Conservation (phyloP, 2,113 vertebrate genomes). For the Melanostigma gelatinosum region DNA sequence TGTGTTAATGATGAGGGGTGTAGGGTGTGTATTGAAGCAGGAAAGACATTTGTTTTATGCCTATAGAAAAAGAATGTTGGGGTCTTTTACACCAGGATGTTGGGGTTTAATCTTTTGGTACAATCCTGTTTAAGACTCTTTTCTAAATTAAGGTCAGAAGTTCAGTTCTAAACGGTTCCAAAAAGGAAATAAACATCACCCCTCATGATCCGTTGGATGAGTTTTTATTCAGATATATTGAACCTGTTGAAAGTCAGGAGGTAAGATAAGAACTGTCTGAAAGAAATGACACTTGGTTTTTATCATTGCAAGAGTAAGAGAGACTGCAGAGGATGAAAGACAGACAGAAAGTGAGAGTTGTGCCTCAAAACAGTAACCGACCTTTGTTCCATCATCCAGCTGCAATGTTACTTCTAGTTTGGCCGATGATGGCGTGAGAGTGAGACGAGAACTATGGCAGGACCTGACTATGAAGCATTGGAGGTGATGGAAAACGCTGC, state of each 20-base stretch:
- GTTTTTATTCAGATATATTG: not conserved
- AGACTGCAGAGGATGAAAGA: not conserved
- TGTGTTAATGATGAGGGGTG: not conserved
- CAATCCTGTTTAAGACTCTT: slow-evolving; percentile 4
- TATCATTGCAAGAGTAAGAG: not conserved
- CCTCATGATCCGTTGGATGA: not conserved
- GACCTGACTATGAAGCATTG: slow-evolving; percentile 45
- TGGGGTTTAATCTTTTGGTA: slow-evolving; percentile 11
- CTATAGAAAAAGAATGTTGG: too few species aligned
- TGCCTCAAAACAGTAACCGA: slow-evolving; percentile 18
- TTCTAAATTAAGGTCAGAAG: too few species aligned
- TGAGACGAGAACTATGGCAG: slow-evolving; percentile 9
- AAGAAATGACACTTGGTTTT: not conserved
- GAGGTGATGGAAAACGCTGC: slow-evolving; percentile 54
- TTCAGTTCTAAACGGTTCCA: too few species aligned
- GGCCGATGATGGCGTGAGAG: slow-evolving; percentile 7
- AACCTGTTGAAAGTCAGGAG: not conserved
- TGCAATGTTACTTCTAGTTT: slow-evolving; percentile 37
- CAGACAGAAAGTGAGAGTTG: not conserved
- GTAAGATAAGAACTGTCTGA: not conserved
- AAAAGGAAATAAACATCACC: too few species aligned
- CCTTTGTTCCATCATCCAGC: slow-evolving; percentile 28
- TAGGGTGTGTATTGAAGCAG: too few species aligned
- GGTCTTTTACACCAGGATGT: too few species aligned
- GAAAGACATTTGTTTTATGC: too few species aligned